Percentiles rank a stretch among this genome's conserved stretches.
Conservation (phyloP, 2,797 vertebrate genomes). For the Artibeus jamaicensis region DNA sequence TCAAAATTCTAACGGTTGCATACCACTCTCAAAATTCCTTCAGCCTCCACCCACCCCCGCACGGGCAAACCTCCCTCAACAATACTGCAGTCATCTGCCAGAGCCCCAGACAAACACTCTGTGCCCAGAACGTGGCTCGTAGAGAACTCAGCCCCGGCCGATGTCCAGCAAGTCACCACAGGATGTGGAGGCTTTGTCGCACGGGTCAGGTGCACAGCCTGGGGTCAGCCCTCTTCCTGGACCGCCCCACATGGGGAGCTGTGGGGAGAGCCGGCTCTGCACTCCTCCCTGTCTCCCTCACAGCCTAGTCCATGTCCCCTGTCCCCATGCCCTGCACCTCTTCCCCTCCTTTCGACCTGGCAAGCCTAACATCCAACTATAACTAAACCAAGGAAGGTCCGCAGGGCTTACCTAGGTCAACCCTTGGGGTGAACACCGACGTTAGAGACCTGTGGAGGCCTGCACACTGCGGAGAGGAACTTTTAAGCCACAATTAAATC, state of each 20-base stretch:
- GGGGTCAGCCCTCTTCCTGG: not conserved
- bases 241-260: fast-evolving
- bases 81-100: not conserved
- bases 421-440: not conserved
- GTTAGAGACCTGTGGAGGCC: not conserved
- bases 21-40: not conserved
- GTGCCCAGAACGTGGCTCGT: not conserved
- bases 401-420: not conserved
- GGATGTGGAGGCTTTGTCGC: not conserved
- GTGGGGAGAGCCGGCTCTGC: not conserved
- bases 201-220: not conserved
- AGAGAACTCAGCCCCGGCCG: not conserved
- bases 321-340: not conserved
- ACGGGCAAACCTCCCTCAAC: not conserved
- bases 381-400: not conserved
- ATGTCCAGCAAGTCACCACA: not conserved
- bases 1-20: not conserved
- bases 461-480: not conserved
- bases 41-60: not conserved
- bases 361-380: not conserved
- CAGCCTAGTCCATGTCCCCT: not conserved
- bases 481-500: not conserved
- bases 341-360: not conserved
- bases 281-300: not conserved
- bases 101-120: not conserved